Evolutionary conservation across 2,113 vertebrate genomes (phyloP), one percentile per base, ranked within the genome.

Genomic region (Leuciscus idus): DNA sequence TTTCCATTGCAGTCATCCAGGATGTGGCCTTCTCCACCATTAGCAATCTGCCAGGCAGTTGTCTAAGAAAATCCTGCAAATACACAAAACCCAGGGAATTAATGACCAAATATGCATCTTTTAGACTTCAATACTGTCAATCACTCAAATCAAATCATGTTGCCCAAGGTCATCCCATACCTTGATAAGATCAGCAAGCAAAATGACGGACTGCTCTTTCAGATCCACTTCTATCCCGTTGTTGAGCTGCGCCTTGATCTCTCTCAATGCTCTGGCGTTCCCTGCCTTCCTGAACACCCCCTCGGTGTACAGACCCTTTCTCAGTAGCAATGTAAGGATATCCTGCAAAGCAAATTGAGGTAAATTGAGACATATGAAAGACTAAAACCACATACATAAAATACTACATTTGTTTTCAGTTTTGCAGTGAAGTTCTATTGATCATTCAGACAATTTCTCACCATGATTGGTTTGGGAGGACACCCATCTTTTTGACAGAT

Each of bases 241-340:
- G 81, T 95, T 96, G 39, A 97, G 93, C 15, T 95, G 94, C 4
- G 95, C 95, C 88, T 95, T 96, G 85, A 96, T 88, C 80, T 97
- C 96, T 55, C 95, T 96, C 4, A 95, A 93, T 82, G 93, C 93
- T 80, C 94, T 95, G 82, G 96, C 95, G 0, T 94, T 97, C 72
- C 95, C 96, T 46, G 95, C 93, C 90, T 94, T 97, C 90, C 96
- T 93, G 91, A 97, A 97, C 91, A 97, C 93, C 19, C 96, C 96
- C 90, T 96, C 95, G 0, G 95, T 94, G 12, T 91, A 88, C 64
- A 94, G 94, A 57, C 96, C 96, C 89, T 95, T 94, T 23, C 89
- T 86, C 85, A 92, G 94, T 12, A 97, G 88, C 46, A 95, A 86
- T 9, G 86, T 81, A 66, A 97, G 94, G 21, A 97, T 94, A 43